Base-by-base conservation (phyloP, 2,797 vertebrate species). In the Adelosebastes latens region DNA sequence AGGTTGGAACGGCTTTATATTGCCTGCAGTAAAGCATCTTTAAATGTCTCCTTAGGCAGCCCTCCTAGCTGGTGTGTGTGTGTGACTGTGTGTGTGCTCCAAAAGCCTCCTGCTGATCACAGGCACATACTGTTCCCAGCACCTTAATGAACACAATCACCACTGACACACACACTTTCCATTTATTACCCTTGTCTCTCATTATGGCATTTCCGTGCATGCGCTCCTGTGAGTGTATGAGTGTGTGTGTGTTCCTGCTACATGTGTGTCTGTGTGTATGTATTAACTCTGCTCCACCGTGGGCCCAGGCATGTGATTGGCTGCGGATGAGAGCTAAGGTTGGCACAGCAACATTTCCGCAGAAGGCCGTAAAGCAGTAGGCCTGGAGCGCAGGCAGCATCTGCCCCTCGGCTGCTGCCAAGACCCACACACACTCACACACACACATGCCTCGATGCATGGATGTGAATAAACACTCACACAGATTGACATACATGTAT, bases 321-420 rank as follows among this genome's bases (percentile, higher is more conserved):
- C 91, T 87, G 90, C 55, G 88, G 93, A 95, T 93, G 87, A 92
- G 90, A 92, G 91, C 89, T 92, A 87, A 88, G 91, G 91, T 91
- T 96, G 95, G 95, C 95, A 94, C 90, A 58, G 85, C 78, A 88
- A 93, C 90, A 84, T 94, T 95, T 96, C 95, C 95, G 94, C 94
- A 95, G 94, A 95, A 95, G 93, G 93, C 91, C 91, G 89, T 95
- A 95, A 94, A 96, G 93, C 94, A 95, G 93, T 93, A 86, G 94
- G 94, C 94, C 92, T 89, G 93, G 91, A 94, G 94, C 90, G 93
- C 92, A 87, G 90, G 93, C 94, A 92, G 95, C 95, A 95, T 96
- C 95, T 96, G 95, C 94, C 94, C 88, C 87, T 88, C 68, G 46
- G 79, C 88, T 79, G 82, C 76, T 96, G 95, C 95, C 95, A 95